A percentile compares a stretch with the other conserved stretches of the same genome.
These are phyloP conservation scores for Chaunax sp. DNA, from an alignment of 2,797 vertebrate species.

Conservation along the genomic window DNA sequence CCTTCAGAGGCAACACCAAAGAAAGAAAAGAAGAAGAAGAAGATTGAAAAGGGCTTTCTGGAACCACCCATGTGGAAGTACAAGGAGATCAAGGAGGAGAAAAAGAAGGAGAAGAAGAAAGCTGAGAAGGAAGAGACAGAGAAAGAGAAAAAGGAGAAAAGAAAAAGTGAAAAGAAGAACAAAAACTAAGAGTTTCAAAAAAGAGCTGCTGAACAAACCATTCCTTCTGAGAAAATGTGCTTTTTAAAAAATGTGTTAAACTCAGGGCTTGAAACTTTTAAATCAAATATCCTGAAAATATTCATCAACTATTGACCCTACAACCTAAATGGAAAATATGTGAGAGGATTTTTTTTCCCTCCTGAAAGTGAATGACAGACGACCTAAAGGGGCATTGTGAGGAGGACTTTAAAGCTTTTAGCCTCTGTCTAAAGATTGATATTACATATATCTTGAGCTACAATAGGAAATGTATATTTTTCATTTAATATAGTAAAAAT, in stretches of 20 bases:
- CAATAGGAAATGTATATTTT: conserved; percentile 19
- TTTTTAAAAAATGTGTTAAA: conserved; percentile 18
- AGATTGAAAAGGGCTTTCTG: conserved; percentile 67
- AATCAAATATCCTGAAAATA: conserved; percentile 18
- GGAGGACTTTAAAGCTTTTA: not conserved
- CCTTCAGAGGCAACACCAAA: conserved; percentile 37
- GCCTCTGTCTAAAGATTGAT: not conserved
- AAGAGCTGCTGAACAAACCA: not conserved
- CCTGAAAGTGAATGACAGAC: not conserved
- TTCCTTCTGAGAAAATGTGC: not conserved
- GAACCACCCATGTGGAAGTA: conserved; percentile 88
- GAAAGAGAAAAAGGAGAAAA: conserved; percentile 43
- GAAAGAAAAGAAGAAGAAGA: conserved; percentile 59
- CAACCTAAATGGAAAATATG: not conserved
- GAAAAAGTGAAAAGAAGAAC: conserved; percentile 37
- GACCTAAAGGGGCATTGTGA: not conserved
- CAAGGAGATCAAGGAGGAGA: conserved; percentile 82
- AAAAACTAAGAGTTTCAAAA: conserved; percentile 37
- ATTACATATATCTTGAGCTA: conserved; percentile 19
- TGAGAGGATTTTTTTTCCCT: not conserved
- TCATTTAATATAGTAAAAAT: not conserved
- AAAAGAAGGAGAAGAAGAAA: conserved; percentile 73
- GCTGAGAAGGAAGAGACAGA: conserved; percentile 49
- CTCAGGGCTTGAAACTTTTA: conserved; percentile 8
- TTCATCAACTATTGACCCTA: not conserved